A percentile compares a stretch with the other conserved stretches of the same genome.
Conservation (phyloP, 2,113 vertebrate species). For the Scophthalmus maximus region DNA sequence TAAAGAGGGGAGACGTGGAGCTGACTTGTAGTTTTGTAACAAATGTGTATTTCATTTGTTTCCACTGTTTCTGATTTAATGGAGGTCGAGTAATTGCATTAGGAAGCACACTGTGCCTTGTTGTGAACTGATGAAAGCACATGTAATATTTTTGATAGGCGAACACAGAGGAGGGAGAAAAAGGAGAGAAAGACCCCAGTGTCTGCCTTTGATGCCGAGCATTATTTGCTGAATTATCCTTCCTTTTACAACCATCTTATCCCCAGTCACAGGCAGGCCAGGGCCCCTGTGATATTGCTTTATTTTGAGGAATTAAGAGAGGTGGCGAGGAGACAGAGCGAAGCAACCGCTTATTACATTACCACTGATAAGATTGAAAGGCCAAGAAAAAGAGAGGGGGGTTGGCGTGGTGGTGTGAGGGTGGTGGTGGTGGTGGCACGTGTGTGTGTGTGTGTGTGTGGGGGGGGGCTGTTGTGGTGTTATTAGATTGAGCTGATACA, state of each 20-base stretch:
- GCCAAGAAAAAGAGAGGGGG: constrained; percentile 52
- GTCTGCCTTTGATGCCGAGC: constrained; percentile 77
- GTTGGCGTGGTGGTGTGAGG: background rate
- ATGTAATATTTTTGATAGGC: constrained; percentile 82
- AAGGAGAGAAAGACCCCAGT: constrained; percentile 62
- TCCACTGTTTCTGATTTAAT: constrained; percentile 83
- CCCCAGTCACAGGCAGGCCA: constrained; percentile 79
- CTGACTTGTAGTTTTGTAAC: constrained; percentile 77
- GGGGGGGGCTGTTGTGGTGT: constrained; percentile 66
- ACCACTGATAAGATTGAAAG: constrained; percentile 82
- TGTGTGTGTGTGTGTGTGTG: background rate
- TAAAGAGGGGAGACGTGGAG: constrained; percentile 61
- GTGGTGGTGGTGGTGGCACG: constrained; percentile 4
- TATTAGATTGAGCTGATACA: constrained; percentile 81
- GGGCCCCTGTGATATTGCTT: constrained; percentile 81
- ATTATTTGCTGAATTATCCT: constrained; percentile 80
- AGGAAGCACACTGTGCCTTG: constrained; percentile 79
- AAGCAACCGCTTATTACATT: constrained; percentile 81
- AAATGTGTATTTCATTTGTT: constrained; percentile 81
- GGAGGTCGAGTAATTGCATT: constrained; percentile 82
- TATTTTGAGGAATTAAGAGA: constrained; percentile 85
- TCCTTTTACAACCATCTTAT: constrained; percentile 80
- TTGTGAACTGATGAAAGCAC: constrained; percentile 83
- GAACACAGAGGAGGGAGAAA: constrained; percentile 66
- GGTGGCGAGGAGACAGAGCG: constrained; percentile 78